These are phyloP conservation scores for Chromoteleia sp. DNA, from an alignment of 2,888 invertebrate species.

Conservation along the genomic window DNA sequence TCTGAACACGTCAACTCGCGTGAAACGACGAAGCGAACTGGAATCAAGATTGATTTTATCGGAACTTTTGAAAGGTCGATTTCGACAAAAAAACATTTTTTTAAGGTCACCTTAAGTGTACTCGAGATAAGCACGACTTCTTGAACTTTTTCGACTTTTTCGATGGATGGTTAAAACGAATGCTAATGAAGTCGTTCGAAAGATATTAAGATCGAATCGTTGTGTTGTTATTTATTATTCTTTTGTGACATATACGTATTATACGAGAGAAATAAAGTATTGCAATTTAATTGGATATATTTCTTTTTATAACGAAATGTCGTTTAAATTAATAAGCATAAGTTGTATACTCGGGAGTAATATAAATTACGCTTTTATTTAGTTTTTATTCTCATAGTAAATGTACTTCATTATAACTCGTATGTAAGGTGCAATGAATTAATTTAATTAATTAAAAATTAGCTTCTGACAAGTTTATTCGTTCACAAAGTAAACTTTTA, in stretches of 20 bases:
- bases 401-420: too few species aligned
- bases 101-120: constrained; percentile 31
- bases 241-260: neutral
- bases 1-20: constrained; percentile 51
- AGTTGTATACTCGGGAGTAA: neutral
- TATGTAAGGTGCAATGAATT: neutral
- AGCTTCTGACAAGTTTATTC: too few species aligned
- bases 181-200: constrained; percentile 3
- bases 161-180: neutral
- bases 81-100: constrained; percentile 7
- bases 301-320: neutral
- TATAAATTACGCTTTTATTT: neutral
- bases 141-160: neutral
- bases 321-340: neutral
- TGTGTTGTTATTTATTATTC: neutral
- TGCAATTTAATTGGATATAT: neutral
- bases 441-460: neutral
- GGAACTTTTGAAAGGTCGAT: constrained; percentile 22
- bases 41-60: constrained; percentile 48
- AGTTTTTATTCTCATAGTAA: too few species aligned
- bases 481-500: too few species aligned
- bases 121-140: constrained; percentile 4
- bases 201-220: neutral
- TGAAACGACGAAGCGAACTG: constrained; percentile 33
- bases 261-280: neutral